phyloP scores from a whole-genome alignment of 1,140 invertebrate genomes.

The Penaeus vannamei region DNA sequence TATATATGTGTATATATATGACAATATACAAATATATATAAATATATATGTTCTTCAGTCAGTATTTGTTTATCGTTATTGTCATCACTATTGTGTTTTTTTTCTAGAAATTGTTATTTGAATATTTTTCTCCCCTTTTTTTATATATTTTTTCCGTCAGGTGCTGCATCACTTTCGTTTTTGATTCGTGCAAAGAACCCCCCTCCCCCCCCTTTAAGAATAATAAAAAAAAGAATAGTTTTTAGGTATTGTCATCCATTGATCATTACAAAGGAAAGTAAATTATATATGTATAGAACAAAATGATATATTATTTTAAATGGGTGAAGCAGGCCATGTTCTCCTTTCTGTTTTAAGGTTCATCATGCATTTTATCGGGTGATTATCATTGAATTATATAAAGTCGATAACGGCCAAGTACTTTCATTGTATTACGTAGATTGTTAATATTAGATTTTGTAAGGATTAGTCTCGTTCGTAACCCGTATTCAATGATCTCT shows the following conservation, averaged over 20 bases:
- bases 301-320: not conserved
- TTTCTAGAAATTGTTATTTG: too few relatives aligned
- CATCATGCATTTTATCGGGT: not conserved
- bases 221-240: not conserved
- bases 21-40: slow-evolving; percentile 10
- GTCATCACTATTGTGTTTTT: too few relatives aligned
- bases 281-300: not conserved
- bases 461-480: not conserved
- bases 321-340: slow-evolving; percentile 38
- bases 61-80: slow-evolving; percentile 5
- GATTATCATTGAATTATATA: not conserved
- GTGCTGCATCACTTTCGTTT: too few relatives aligned
- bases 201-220: too few relatives aligned
- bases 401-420: slow-evolving; percentile 34
- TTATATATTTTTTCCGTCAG: too few relatives aligned
- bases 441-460: not conserved
- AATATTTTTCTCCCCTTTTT: too few relatives aligned
- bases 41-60: not conserved
- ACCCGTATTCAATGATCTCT: slow-evolving; percentile 26
- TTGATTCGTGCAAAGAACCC: too few relatives aligned
- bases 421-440: slow-evolving; percentile 29
- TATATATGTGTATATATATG: not conserved
- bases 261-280: not conserved
- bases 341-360: too few relatives aligned
- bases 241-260: slow-evolving; percentile 18